phyloP scores from a whole-genome alignment of 1,140 invertebrate species.

The Macrocentrus cingulum region DNA sequence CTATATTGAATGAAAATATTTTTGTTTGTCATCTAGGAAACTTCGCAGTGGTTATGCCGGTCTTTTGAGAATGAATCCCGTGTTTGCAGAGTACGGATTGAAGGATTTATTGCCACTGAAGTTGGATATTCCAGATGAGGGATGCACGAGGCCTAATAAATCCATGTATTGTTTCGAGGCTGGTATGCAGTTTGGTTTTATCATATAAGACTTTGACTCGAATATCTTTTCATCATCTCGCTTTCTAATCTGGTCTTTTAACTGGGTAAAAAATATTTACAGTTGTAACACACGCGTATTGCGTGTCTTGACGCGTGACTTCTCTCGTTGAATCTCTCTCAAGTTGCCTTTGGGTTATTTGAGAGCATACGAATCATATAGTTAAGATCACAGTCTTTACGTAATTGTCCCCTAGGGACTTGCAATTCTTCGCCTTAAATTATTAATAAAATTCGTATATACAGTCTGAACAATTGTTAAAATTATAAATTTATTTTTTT shows the following conservation, averaged over 20 bases:
- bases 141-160: conserved; percentile 84
- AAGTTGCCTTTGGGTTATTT: conserved; percentile 15
- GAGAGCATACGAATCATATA: conserved; percentile 5
- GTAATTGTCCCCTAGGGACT: conserved; percentile 5
- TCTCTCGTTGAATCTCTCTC: conserved; percentile 1
- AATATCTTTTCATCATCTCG: background rate
- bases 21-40: too few species aligned
- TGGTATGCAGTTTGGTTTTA: conserved; percentile 59
- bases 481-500: too few species aligned
- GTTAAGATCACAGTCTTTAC: conserved; percentile 8
- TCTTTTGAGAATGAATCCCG: conserved; percentile 82
- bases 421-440: background rate
- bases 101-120: conserved; percentile 90
- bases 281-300: conserved; percentile 18
- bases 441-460: background rate
- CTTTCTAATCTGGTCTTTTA: conserved; percentile 7
- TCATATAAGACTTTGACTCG: too few species aligned
- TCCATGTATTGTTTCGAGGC: conserved; percentile 92
- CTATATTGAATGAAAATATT: too few species aligned
- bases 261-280: background rate
- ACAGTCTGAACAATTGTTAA: too few species aligned
- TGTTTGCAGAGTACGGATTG: conserved; percentile 82
- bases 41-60: conserved; percentile 77
- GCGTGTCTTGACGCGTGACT: conserved; percentile 13
- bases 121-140: conserved; percentile 86